Evolutionary conservation across 1,140 invertebrate species (phyloP), one percentile per base, ranked within the genome.

Genomic region (Micrasema longulum): DNA sequence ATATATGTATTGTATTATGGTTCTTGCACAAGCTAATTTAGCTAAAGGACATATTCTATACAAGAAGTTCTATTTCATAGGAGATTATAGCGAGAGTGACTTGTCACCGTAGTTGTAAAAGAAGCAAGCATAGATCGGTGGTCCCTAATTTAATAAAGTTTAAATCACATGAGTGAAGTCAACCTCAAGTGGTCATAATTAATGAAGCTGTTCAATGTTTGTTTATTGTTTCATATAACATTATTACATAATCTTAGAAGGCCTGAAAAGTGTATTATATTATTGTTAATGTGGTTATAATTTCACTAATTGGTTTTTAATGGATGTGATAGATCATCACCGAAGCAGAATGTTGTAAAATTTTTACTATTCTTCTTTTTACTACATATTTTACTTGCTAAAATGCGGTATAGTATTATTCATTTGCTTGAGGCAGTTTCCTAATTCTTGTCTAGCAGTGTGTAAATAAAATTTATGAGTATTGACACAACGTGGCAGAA

Each of bases 91-190:
- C 74, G 70, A 75, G 43, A 48, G 70, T 75, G 74, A 70, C 38
- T 43, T 55, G 63, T 50, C 71, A 64, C 66, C 66, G 63, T 45
- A 60, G 60, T 73, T 73, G 69, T 71, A 73, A 66, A 71, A 63
- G 35, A 68, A 76, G 71, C 74, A 76, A 76, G 74, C 74, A 63
- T 76, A 76, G 71, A 76, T 76, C 69, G 74, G 74, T 76, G 74
- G 74, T 76, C 74, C 74, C 74, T 76, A 76, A 76, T 76, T 76
- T 68, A 75, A 73, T 73, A 67, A 65, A 48, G 14, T 64, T 72
- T 73, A 52, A 64, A 76, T 76, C 74, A 76, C 74, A 76, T 72
- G 71, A 68, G 62, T 70, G 71, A 60, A 71, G 57, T 76, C 71
- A 72, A 71, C 73, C 66, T 75, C 64, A 43, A 52, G 45, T 48